Evolutionary conservation across 2,888 invertebrate genomes (phyloP), one percentile per base, ranked within the genome.

Genomic region (Melitaea athalia): DNA sequence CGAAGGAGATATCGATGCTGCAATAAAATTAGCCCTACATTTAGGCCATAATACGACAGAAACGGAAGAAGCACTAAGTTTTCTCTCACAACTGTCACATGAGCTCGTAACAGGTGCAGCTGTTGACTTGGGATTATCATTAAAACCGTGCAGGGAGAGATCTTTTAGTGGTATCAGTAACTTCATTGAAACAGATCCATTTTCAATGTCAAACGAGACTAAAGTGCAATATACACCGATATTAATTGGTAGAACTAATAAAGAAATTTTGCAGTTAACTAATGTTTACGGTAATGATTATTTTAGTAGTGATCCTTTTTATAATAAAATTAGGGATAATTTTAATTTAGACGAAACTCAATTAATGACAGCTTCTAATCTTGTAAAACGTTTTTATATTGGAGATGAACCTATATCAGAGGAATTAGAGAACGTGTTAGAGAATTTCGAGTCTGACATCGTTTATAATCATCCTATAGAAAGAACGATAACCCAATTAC

Each of bases 131-230:
- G 76, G 82, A 33, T 76, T 91, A 55, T 73, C 80, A 63, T 75
- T 92, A 14, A 83, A 81, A 63, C 89, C 92, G 5, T 92, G 92
- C 67, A 87, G 79, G 68, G 92, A 92, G 77, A 84, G 79, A 70
- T 88, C 89, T 5, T 91, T 88, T 47, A 89, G 89, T 75, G 85
- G 89, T 3, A 77, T 92, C 10, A 83, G 84, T 53, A 91, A 86
- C 70, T 86, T 92, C 68, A 80, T 92, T 45, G 85, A 86, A 75
- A 81, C 78, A 60, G 85, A 89, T 76, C 89, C 91, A 3, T 86
- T 79, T 72, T 79, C 84, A 5, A 73, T 91, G 15, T 80, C 87
- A 0, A 91, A 92, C 72, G 72, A 75, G 59, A 83, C 63, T 62
- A 91, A 90, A 82, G 77, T 91, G 5, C 81, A 77, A 33, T 85